Evolutionary conservation across 1,140 invertebrate genomes (phyloP), one percentile per base, ranked within the genome.

Genomic region (Latrodectus geometricus): DNA sequence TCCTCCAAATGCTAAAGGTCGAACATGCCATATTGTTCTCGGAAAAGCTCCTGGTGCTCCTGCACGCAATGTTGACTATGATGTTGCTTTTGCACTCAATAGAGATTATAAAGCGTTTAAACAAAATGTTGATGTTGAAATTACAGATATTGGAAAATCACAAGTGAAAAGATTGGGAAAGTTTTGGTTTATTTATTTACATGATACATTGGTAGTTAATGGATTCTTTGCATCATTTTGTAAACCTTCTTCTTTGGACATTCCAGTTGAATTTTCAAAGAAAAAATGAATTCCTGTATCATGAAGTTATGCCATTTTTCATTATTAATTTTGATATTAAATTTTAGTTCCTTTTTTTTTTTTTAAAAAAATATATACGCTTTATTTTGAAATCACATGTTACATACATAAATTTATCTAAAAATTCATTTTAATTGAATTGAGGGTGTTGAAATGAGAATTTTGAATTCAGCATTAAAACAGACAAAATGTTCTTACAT

Each of bases 181-280:
- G 14, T 85, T 70, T 21, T 85, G 83, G 83, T 56, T 56, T 17
- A 48, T 85, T 48, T 76, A 78, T 49, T 56, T 85, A 21, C 77
- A 72, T 20, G 74, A 85, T 20, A 77, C 61, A 21, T 35, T 70
- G 8, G 9, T 4, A 14, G 74, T 85, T 70, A 50, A 85, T 70
- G 83, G 73, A 15, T 56, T 85, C n/a, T 85, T 85, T 69, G 66
- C 74, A 14, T 70, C 83, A n/a, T 85, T 65, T 77, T 12, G 48
- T 17, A 75, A 84, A 56, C 72, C 82, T 5, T 21, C 12, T 54
- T 14, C 66, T 21, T 81, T 54, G 70, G 78, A 70, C 8, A 49
- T 23, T 21, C n/a, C 78, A 8, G 68, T 81, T 8, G 11, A 49
- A 49, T 12, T 17, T 61, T 17, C 11, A 61, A 61, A 61, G 2